A percentile compares a stretch with the other conserved stretches of the same genome.
Conservation (phyloP, 2,888 invertebrate species). For the Phengaris alcon region DNA sequence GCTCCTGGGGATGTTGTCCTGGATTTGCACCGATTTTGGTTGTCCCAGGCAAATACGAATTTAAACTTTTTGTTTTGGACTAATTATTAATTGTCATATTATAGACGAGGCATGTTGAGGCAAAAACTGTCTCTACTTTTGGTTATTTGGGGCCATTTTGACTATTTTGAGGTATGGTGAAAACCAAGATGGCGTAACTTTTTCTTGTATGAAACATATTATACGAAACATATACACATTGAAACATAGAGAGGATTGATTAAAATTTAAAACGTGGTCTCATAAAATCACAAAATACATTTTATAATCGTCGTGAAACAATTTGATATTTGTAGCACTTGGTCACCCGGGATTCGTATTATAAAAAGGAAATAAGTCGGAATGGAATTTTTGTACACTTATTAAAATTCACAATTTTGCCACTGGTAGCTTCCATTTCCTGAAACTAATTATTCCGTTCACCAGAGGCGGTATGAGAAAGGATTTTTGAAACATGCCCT, state of each 20-base stretch:
- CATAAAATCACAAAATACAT: not conserved
- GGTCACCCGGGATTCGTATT: not conserved
- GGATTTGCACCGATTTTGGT: constrained; percentile 42
- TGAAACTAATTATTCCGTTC: constrained; percentile 3
- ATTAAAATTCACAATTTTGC: constrained; percentile 18
- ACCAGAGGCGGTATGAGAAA: not conserved
- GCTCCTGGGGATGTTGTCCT: constrained; percentile 41
- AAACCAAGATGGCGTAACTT: too few relatives aligned
- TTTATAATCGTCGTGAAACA: not conserved
- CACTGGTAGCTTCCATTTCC: constrained; percentile 3
- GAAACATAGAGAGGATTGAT: not conserved
- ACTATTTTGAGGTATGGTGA: too few relatives aligned
- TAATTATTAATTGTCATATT: too few relatives aligned
- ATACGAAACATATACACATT: too few relatives aligned
- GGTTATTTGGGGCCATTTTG: too few relatives aligned
- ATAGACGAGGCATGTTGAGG: too few relatives aligned
- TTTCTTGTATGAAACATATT: too few relatives aligned
- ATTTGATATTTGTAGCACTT: not conserved
- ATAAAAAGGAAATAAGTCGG: not conserved
- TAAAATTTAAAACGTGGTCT: not conserved
- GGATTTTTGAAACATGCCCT: not conserved
- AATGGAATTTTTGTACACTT: not conserved
- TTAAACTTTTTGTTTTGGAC: constrained; percentile 19
- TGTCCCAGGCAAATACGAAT: constrained; percentile 40
- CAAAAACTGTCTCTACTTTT: too few relatives aligned